Evolutionary conservation across 2,113 vertebrate species (phyloP).

Genomic region (human (Homo sapiens)): DNA sequence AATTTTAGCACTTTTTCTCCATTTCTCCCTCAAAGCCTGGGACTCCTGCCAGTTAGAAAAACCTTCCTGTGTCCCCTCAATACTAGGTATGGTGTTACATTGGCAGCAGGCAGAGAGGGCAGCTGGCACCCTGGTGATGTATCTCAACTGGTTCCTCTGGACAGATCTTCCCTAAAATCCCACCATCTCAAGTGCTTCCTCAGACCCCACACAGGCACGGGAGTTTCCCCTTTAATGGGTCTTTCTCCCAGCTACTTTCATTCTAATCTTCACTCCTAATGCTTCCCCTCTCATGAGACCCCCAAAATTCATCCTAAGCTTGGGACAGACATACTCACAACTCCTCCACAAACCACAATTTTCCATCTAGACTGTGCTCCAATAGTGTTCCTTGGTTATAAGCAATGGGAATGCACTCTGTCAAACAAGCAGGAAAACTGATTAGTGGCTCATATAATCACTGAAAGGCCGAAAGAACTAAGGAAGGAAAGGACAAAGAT

Average conservation of each 20-base stretch:
- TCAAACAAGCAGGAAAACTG: background rate
- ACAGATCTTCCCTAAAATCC: background rate
- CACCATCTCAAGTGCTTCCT: background rate
- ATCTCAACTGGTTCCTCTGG: background rate
- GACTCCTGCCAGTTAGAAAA: slow-evolving; percentile 54
- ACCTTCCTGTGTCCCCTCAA: background rate
- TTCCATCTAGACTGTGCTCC: background rate
- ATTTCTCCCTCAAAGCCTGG: slow-evolving; percentile 29
- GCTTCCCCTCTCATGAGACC: background rate
- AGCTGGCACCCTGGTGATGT: background rate
- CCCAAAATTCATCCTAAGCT: background rate
- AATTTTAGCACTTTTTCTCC: slow-evolving; percentile 27
- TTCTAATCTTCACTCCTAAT: background rate
- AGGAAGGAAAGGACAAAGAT: background rate
- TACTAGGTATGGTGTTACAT: background rate
- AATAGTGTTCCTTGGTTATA: fast-evolving
- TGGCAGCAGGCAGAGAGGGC: background rate
- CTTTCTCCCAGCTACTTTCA: background rate
- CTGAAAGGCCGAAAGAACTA: background rate
- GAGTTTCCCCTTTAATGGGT: background rate
- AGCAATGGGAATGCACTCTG: background rate
- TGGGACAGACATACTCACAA: background rate
- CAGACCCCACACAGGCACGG: background rate
- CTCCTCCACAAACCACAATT: background rate
- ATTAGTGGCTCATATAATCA: background rate